phyloP scores from a whole-genome alignment of 2,113 vertebrate species.

The Varanus komodoensis region DNA sequence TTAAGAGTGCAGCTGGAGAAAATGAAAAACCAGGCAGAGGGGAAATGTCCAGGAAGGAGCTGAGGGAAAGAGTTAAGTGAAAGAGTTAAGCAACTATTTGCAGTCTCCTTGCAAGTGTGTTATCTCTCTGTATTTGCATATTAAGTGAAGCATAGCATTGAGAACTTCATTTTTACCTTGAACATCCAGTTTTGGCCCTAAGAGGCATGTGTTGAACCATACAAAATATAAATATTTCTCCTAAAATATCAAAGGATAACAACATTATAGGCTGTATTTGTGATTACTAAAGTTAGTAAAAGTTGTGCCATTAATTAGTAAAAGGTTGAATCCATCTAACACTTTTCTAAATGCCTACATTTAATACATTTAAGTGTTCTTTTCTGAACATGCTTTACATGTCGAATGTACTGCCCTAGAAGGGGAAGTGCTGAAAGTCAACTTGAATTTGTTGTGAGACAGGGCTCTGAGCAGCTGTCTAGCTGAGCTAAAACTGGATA shows the following conservation, averaged over 20 bases:
- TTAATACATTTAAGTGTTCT: slow-evolving; percentile 29
- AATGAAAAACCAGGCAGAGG: background rate
- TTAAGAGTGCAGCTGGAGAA: background rate
- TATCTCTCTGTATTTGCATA: slow-evolving; percentile 23
- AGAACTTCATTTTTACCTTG: background rate
- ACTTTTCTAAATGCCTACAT: slow-evolving; percentile 20
- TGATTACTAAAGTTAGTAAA: background rate
- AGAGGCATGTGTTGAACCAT: slow-evolving; percentile 32
- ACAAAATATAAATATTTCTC: slow-evolving; percentile 41
- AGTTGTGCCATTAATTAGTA: background rate
- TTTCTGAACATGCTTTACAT: slow-evolving; percentile 45
- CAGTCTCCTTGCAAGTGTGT: background rate
- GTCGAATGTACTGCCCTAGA: slow-evolving; percentile 34
- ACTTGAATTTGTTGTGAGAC: slow-evolving; percentile 12
- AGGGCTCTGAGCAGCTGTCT: slow-evolving; percentile 17
- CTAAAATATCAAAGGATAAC: slow-evolving; percentile 54
- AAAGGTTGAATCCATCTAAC: background rate
- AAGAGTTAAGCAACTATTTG: background rate
- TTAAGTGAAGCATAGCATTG: background rate
- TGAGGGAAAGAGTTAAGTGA: background rate
- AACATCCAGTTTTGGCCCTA: slow-evolving; percentile 5
- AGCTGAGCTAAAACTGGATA: slow-evolving; percentile 69
- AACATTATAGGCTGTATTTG: background rate
- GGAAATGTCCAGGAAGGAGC: background rate
- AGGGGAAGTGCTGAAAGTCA: slow-evolving; percentile 42